Evolutionary conservation across 2,888 invertebrate genomes (phyloP), one percentile per base, ranked within the genome.

Genomic region (Alentia gelatinosa): DNA sequence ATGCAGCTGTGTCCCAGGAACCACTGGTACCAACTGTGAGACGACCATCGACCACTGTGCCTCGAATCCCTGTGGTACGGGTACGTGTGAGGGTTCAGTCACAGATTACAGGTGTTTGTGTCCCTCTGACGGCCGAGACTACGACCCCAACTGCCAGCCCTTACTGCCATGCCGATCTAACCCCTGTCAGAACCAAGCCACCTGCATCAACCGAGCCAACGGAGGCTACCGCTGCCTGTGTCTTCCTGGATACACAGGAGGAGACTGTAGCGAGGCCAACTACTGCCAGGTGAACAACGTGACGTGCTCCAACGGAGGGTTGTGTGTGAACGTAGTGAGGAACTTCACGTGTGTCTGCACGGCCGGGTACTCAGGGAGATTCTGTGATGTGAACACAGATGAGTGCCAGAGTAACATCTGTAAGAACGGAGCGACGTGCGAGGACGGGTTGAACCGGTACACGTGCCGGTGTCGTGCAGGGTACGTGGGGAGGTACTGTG

Each of bases 381-480:
- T 83, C 39, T 90, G 90, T 37, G 40, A 75, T 5, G 35, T 68
- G 23, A 90, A 92, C 63, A 88, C 50, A 4, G 91, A 92, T 37
- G 92, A 92, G 15, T 92, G 92, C 37, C 12, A 23, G 4, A 33
- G 3, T 33, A 37, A 91, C n/a, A 5, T 26, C 19, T 92, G 92
- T 33, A 19, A 19, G 0, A 91, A 92, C 37, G 90, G 89, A 26
- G 92, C 88, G 5, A 89, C 90, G 0, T 92, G 92, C 37, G 56
- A 79, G 19, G 92, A 92, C 74, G 90, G 75, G 33, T 40, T 91
- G 19, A 68, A 88, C 9, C 83, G 91, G 68, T 99, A 99, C 96
- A 97, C 98, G 90, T 99, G 99, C 96, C 97, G 97, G 92, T 99
- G 99, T 96, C 98, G 98, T 0, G 97, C 98, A 33, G 91, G 74